phyloP scores from a whole-genome alignment of 1,140 invertebrate species.

The Caenorhabditis remanei region DNA sequence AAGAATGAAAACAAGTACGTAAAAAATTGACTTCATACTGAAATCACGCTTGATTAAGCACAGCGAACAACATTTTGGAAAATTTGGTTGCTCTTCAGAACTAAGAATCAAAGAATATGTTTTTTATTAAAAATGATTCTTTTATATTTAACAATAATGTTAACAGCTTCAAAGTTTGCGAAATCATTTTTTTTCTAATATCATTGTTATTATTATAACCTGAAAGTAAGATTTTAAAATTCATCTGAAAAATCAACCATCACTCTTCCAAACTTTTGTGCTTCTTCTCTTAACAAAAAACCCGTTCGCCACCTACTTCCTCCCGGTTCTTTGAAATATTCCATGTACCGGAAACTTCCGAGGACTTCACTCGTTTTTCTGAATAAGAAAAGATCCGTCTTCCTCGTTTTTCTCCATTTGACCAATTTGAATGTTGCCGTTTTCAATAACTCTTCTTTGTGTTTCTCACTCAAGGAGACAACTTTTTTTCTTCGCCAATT shows the following conservation, averaged over 20 bases:
- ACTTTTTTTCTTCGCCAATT: constrained; percentile 10
- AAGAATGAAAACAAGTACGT: neutral
- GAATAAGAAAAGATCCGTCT: constrained; percentile 17
- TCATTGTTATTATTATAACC: too few species aligned
- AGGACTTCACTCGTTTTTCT: neutral
- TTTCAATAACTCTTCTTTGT: constrained; percentile 38
- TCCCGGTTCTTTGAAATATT: neutral
- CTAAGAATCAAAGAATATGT: constrained; percentile 14
- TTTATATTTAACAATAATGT: too few species aligned
- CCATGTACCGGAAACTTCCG: neutral
- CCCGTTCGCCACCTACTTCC: neutral
- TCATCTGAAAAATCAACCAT: neutral
- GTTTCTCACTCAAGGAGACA: neutral
- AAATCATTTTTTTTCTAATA: too few species aligned
- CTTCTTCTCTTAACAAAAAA: neutral
- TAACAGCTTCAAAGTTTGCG: too few species aligned
- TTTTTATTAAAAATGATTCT: too few species aligned
- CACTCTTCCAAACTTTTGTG: neutral
- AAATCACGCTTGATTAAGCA: neutral
- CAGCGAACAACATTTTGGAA: constrained; percentile 14
- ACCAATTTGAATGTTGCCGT: constrained; percentile 41
- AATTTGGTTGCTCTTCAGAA: neutral
- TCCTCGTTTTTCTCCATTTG: neutral
- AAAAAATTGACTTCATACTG: neutral
- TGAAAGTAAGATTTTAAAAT: too few species aligned